These are phyloP conservation scores for Pseudomyrmex concolor DNA, from an alignment of 1,140 invertebrate species.

Conservation along the genomic window DNA sequence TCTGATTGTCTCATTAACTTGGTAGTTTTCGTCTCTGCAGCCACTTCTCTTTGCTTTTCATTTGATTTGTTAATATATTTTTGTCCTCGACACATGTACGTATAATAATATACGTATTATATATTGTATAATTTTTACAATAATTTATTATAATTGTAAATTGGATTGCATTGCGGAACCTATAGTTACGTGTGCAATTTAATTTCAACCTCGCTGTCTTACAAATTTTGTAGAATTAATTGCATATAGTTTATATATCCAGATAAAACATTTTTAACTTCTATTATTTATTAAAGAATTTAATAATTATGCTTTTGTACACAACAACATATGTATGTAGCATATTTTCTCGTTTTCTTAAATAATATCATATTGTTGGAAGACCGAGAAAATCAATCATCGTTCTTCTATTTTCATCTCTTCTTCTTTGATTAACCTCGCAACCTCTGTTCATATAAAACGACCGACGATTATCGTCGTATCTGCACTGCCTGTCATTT, in stretches of 20 bases:
- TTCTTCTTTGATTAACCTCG: slow-evolving; percentile 56
- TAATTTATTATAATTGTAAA: neutral
- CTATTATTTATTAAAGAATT: neutral
- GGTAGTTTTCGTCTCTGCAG: neutral
- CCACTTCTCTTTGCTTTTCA: neutral
- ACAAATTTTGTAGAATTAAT: no score
- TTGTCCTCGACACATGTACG: neutral
- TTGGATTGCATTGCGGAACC: neutral
- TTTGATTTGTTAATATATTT: neutral
- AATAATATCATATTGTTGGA: neutral
- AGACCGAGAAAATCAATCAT: neutral
- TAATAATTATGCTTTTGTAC: neutral
- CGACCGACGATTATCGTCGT: slow-evolving; percentile 2
- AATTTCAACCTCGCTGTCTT: neutral
- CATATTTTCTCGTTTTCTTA: neutral
- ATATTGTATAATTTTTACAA: neutral
- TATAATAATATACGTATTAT: neutral
- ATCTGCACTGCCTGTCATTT: neutral
- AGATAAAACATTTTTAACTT: no score
- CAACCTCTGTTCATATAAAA: slow-evolving; percentile 5
- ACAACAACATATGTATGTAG: neutral
- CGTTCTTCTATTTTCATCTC: slow-evolving; percentile 18
- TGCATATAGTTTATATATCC: no score
- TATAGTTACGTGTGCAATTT: neutral
- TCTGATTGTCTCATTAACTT: slow-evolving; percentile 18